These are phyloP conservation scores for Damaliscus lunatus DNA, from an alignment of 2,113 vertebrate species.

Conservation along the genomic window DNA sequence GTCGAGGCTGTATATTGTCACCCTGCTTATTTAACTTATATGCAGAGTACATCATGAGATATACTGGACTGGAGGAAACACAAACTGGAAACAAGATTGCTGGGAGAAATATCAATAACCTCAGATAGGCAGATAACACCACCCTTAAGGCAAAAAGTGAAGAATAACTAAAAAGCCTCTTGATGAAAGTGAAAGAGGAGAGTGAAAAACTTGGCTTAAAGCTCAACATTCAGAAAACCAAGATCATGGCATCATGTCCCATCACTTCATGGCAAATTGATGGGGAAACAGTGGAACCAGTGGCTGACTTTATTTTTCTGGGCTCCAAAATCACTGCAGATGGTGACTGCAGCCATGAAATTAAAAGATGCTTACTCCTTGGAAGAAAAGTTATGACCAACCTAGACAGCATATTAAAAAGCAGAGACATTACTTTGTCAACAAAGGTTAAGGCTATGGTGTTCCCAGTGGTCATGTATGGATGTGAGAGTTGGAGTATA, in stretches of 20 bases:
- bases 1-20: fast-evolving
- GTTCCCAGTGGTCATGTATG: neutral
- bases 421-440: neutral
- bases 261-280: neutral
- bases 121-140: neutral
- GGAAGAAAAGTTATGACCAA: neutral
- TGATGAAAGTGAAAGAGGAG: neutral
- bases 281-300: neutral
- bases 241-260: neutral
- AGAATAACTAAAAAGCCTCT: neutral
- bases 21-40: neutral
- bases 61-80: neutral
- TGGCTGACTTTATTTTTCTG: neutral
- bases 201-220: neutral
- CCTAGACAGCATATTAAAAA: neutral
- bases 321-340: neutral
- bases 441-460: neutral
- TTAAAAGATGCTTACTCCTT: neutral
- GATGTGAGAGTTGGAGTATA: neutral
- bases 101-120: neutral
- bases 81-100: neutral
- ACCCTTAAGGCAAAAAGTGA: neutral
- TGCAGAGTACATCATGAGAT: neutral
- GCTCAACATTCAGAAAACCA: neutral
- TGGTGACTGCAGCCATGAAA: neutral